Conservation (phyloP, 2,797 vertebrate species). For the Pachyuromys duprasi region DNA sequence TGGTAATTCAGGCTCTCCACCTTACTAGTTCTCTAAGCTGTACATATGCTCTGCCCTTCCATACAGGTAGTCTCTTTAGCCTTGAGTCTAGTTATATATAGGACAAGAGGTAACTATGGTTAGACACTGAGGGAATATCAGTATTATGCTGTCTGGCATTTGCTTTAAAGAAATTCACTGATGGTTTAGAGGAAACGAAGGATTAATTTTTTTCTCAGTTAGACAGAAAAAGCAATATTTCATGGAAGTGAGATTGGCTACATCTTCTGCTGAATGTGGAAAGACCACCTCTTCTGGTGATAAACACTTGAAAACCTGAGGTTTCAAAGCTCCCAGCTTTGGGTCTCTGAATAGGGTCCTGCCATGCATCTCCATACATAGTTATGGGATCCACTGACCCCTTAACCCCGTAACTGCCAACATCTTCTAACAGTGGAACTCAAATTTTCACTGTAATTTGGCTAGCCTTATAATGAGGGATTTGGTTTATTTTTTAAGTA, state of each 20-base stretch:
- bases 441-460: background rate
- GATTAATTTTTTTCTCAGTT: no score
- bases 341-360: background rate
- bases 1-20: background rate
- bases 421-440: background rate
- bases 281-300: background rate
- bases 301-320: background rate
- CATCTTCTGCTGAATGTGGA: no score
- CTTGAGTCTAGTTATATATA: background rate
- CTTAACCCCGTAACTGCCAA: background rate
- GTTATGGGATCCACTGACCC: background rate
- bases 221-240: no score
- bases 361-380: background rate
- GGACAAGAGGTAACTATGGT: background rate
- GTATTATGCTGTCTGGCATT: background rate
- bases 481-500: no score
- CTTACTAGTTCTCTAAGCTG: background rate
- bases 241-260: no score
- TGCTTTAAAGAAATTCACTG: no score
- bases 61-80: background rate
- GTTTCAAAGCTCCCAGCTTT: background rate
- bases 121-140: background rate
- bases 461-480: background rate
- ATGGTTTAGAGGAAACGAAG: no score
- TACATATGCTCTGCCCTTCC: background rate